Conservation (phyloP, 2,888 invertebrate species). For the Microctonus aethiopoides region DNA sequence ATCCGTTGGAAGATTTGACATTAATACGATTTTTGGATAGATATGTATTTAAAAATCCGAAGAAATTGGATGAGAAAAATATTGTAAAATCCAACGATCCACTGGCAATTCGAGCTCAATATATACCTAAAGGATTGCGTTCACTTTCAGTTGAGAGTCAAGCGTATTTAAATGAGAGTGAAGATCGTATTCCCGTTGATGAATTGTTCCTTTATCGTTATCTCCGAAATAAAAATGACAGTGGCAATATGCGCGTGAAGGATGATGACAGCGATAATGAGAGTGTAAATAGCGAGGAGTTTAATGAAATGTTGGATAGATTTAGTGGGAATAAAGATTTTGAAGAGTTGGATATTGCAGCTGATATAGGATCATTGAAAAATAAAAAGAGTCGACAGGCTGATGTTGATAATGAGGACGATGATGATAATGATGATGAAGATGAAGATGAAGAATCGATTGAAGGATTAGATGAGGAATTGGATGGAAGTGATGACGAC, state of each 20-base stretch:
- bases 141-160: conserved; percentile 80
- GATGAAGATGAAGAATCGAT: conserved; percentile 41
- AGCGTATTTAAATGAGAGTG: conserved; percentile 76
- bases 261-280: conserved; percentile 67
- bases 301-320: conserved; percentile 69
- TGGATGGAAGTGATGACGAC: conserved; percentile 46
- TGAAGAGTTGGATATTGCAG: conserved; percentile 73
- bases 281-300: conserved; percentile 68
- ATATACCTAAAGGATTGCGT: conserved; percentile 77
- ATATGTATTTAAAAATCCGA: conserved; percentile 95
- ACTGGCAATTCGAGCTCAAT: conserved; percentile 76
- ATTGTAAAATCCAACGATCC: conserved; percentile 72
- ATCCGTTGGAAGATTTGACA: conserved; percentile 93
- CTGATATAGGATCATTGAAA: conserved; percentile 62
- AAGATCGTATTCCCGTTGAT: conserved; percentile 86
- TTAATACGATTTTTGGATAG: conserved; percentile 92
- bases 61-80: conserved; percentile 71
- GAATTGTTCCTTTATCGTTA: conserved; percentile 86
- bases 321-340: conserved; percentile 56
- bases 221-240: conserved; percentile 48
- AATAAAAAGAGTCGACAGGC: conserved; percentile 56
- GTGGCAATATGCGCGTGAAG: conserved; percentile 33
- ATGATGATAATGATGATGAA: conserved; percentile 39
- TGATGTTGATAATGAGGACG: not conserved
- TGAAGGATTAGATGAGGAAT: conserved; percentile 26